Evolutionary conservation across 2,113 vertebrate genomes (phyloP), one percentile per base, ranked within the genome.

Genomic region (Garra rufa): DNA sequence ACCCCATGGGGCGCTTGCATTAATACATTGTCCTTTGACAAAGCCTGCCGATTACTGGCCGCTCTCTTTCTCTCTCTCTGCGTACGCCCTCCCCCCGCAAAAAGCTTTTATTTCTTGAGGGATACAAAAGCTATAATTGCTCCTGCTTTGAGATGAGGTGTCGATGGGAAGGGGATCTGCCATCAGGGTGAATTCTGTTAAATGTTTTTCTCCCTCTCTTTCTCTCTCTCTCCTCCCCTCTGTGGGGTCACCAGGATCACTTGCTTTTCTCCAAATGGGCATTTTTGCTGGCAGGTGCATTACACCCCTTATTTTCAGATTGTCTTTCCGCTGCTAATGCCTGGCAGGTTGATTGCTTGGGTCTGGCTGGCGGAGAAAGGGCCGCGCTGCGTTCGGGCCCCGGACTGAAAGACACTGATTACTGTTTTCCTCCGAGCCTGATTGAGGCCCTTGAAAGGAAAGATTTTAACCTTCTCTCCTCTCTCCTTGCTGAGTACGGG

Each of bases 281-380:
- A 98, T 99, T 99, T 99, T 98, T 96, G 95, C 96, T 99, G 98
- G 98, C 98, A 99, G 98, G 98, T 99, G 98, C 97, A 99, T 99
- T 99, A 99, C 97, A 99, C 97, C 97, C 98, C 99, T 97, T 98
- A 99, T 99, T 99, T 99, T 99, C 97, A 98, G 98, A 99, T 99
- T 98, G 98, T 99, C 97, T 99, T 96, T 98, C 96, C 94, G 96
- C 97, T 99, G 96, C 97, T 98, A 98, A 98, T 98, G 98, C 97
- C 97, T 99, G 97, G 97, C 98, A 99, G 97, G 97, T 99, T 99
- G 98, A 99, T 99, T 99, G 98, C 97, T 97, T 95, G 94, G 97
- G 97, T 97, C 97, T 97, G 97, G 96, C 97, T 97, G 95, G 96
- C 95, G 87, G 95, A 96, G 96, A 98, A 96, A 97, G 96, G 97